Conservation (phyloP, 2,888 invertebrate species). For the Pyrrhosoma nymphula region DNA sequence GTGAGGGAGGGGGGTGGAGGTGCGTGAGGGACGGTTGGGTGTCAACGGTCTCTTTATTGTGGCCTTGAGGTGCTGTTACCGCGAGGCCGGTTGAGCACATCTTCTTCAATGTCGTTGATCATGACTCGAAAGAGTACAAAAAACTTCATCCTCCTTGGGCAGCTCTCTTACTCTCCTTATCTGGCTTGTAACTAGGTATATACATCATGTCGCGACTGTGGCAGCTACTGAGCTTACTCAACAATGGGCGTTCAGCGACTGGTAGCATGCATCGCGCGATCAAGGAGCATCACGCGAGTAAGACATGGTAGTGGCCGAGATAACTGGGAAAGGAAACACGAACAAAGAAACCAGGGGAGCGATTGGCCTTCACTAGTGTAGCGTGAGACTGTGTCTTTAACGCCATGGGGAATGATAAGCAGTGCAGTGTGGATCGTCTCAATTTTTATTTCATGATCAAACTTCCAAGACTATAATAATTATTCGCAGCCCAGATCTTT, state of each 20-base stretch:
- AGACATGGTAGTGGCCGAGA: too few relatives aligned
- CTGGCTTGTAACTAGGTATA: neutral
- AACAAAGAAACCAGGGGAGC: too few relatives aligned
- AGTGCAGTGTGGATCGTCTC: too few relatives aligned
- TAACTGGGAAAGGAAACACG: too few relatives aligned
- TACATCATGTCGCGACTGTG: neutral
- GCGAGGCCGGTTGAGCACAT: neutral
- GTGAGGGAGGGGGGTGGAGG: neutral
- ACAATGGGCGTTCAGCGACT: neutral
- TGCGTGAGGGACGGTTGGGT: neutral
- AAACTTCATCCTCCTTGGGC: neutral
- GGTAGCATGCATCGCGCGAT: neutral
- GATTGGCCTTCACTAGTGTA: too few relatives aligned
- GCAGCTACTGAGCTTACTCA: neutral
- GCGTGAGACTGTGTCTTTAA: too few relatives aligned
- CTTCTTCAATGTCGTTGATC: too few relatives aligned
- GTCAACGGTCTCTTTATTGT: neutral
- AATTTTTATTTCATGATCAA: too few relatives aligned
- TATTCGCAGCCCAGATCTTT: too few relatives aligned
- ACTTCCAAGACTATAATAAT: too few relatives aligned
- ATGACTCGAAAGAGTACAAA: too few relatives aligned
- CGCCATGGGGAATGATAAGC: too few relatives aligned
- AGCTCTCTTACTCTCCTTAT: neutral
- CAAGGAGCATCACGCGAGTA: neutral
- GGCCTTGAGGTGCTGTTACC: neutral